phyloP scores from a whole-genome alignment of 2,113 vertebrate species.

The Oplegnathus fasciatus region DNA sequence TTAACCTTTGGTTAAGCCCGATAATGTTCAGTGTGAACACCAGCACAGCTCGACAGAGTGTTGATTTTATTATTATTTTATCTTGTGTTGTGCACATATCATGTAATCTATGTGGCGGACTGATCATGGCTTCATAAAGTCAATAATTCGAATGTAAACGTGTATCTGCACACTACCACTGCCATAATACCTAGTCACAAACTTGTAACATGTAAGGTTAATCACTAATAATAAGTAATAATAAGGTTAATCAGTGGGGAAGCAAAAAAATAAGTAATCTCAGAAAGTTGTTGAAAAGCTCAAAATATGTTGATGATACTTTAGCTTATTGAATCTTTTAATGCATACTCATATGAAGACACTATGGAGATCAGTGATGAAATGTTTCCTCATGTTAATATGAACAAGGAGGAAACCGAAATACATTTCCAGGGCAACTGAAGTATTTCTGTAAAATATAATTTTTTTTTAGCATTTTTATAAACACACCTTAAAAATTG shows the following conservation, averaged over 20 bases:
- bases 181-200: background rate
- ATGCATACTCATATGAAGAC: background rate
- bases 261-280: background rate
- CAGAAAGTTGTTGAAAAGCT: background rate
- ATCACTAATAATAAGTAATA: too few species aligned
- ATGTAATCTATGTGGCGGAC: background rate
- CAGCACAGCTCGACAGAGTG: background rate
- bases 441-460: background rate
- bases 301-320: background rate
- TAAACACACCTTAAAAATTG: background rate
- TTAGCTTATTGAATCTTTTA: background rate
- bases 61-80: background rate
- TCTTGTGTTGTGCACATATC: background rate
- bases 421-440: background rate
- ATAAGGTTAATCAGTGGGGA: background rate
- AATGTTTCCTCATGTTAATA: background rate
- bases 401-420: background rate
- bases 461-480: background rate
- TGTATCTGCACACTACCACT: background rate
- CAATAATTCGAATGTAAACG: constrained; percentile 3
- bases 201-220: background rate
- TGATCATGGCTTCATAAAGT: background rate
- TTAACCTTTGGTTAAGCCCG: background rate
- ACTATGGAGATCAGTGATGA: background rate
- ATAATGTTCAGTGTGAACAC: constrained; percentile 31